These are phyloP conservation scores for Drosophila ustulata DNA, from an alignment of 2,888 invertebrate genomes.

Conservation along the genomic window DNA sequence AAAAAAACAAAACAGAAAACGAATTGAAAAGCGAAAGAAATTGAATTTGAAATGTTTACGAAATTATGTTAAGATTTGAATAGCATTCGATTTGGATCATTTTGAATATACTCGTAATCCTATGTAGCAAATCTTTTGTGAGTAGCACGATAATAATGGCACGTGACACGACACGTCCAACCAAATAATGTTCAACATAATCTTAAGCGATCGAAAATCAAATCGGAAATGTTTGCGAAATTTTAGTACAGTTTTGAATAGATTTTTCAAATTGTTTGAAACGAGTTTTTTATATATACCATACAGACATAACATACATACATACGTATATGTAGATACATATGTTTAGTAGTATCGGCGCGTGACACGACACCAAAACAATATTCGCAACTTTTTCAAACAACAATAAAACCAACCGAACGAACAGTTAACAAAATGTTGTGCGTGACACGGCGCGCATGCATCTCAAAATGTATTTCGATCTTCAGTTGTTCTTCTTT, in stretches of 20 bases:
- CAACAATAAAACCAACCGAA: too few relatives aligned
- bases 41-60: background rate
- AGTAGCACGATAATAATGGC: constrained; percentile 3
- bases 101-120: background rate
- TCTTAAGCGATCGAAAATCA: background rate
- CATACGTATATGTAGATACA: background rate
- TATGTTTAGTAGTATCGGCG: constrained; percentile 1
- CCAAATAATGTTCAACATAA: constrained; percentile 1
- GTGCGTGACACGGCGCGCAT: background rate
- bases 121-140: background rate
- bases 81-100: background rate
- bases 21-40: background rate
- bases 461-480: constrained; percentile 3
- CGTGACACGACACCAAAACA: background rate
- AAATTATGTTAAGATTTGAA: background rate
- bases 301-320: background rate
- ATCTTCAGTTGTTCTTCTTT: constrained; percentile 1
- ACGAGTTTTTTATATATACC: background rate
- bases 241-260: constrained; percentile 2
- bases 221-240: background rate
- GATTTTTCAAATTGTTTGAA: background rate
- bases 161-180: constrained; percentile 6
- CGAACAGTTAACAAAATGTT: background rate
- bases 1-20: too few relatives aligned
- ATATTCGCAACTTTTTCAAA: background rate